These are phyloP conservation scores for Cranoglanis bouderius DNA, from an alignment of 2,113 vertebrate genomes.

Conservation along the genomic window DNA sequence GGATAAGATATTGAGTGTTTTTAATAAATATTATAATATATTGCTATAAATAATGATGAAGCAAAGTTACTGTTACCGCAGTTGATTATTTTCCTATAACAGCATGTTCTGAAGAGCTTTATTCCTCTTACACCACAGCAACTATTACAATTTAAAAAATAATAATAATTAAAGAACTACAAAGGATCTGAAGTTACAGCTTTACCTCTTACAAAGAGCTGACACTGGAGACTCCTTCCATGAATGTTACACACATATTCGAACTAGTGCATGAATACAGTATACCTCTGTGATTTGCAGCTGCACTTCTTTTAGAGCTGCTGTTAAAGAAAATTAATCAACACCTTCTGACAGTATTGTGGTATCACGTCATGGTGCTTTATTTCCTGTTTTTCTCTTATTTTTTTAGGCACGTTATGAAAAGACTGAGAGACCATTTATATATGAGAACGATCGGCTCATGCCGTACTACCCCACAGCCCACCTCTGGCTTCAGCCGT, in stretches of 20 bases:
- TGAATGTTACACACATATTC: background rate
- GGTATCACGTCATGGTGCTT: background rate
- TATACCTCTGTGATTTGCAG: background rate
- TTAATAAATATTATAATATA: background rate
- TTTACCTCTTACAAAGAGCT: background rate
- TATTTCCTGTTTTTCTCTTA: constrained; percentile 10
- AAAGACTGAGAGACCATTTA: accelerated
- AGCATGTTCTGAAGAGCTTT: background rate
- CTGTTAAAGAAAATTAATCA: background rate
- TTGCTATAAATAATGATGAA: background rate
- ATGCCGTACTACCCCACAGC: constrained; percentile 42
- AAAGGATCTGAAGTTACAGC: background rate
- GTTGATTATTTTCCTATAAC: background rate
- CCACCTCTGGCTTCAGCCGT: background rate
- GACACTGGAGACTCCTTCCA: background rate
- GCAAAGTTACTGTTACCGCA: background rate
- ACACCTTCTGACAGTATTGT: background rate
- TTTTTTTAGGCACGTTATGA: constrained; percentile 51
- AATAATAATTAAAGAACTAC: background rate
- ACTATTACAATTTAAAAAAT: too few relatives aligned
- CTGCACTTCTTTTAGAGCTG: background rate
- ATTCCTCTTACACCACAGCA: background rate
- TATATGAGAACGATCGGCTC: accelerated
- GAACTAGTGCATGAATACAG: background rate
- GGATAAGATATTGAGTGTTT: background rate